Conservation (phyloP, 2,797 vertebrate species). For the Coregonus ussuriensis region DNA sequence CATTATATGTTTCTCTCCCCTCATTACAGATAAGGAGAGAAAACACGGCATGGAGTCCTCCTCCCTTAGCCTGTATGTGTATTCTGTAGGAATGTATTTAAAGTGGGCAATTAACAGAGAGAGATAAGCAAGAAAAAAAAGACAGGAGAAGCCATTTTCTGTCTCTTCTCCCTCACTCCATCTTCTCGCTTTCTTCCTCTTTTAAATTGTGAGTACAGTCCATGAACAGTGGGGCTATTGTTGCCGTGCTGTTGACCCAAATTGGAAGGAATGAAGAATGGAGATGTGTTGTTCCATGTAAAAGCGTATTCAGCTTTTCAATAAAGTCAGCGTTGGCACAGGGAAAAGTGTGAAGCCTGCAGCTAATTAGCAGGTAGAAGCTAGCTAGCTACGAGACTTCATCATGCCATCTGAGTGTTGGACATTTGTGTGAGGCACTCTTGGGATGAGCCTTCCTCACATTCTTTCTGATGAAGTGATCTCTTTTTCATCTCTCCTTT, state of each 20-base stretch:
- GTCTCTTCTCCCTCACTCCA: conserved; percentile 40
- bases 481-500: conserved; percentile 30
- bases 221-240: conserved; percentile 58
- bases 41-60: conserved; percentile 14
- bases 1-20: conserved; percentile 12
- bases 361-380: conserved; percentile 60
- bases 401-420: conserved; percentile 43
- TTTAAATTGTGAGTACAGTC: conserved; percentile 53
- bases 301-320: conserved; percentile 63
- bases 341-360: conserved; percentile 45
- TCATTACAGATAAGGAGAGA: conserved; percentile 20
- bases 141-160: conserved; percentile 15
- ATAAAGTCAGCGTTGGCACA: conserved; percentile 51
- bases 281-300: conserved; percentile 53
- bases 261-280: conserved; percentile 58
- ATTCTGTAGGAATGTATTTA: conserved; percentile 45
- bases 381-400: conserved; percentile 22
- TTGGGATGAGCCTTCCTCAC: conserved; percentile 20
- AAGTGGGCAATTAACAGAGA: conserved; percentile 60
- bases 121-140: conserved; percentile 46
- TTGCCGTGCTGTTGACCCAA: conserved; percentile 61
- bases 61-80: conserved; percentile 31
- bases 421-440: conserved; percentile 43
- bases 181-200: conserved; percentile 40
- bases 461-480: conserved; percentile 26